Evolutionary conservation across 2,888 invertebrate species (phyloP).

Genomic region (Mylabris sibirica): DNA sequence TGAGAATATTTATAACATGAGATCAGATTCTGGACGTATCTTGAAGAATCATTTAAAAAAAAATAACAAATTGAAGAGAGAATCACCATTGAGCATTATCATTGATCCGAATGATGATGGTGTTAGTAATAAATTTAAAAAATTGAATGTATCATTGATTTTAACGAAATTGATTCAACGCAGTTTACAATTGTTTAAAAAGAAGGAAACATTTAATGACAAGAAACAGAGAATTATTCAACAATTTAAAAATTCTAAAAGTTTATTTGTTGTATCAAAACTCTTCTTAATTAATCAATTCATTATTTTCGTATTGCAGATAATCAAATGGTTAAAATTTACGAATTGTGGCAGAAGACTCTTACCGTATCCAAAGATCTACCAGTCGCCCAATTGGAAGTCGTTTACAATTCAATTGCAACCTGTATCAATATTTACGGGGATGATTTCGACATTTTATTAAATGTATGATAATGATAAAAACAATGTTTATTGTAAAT

Average conservation of each 20-base stretch:
- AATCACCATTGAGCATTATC: neutral
- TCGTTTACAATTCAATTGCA: constrained; percentile 55
- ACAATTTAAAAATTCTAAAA: neutral
- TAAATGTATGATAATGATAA: constrained; percentile 42
- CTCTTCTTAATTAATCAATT: neutral
- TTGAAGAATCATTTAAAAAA: neutral
- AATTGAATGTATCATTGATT: neutral
- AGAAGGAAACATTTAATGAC: neutral
- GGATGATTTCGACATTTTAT: constrained; percentile 47
- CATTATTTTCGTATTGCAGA: constrained; percentile 11
- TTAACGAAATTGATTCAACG: constrained; percentile 7
- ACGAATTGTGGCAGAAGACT: constrained; percentile 50
- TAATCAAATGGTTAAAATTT: constrained; percentile 36
- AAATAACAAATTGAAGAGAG: neutral
- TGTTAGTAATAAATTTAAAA: neutral
- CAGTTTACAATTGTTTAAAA: neutral
- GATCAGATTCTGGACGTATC: neutral
- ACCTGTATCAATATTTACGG: constrained; percentile 53
- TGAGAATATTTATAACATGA: neutral
- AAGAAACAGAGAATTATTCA: neutral
- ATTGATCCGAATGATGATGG: constrained; percentile 2
- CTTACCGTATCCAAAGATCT: constrained; percentile 50
- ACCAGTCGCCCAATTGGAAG: constrained; percentile 53
- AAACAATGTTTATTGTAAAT: neutral
- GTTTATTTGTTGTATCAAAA: neutral